phyloP scores from a whole-genome alignment of 2,888 invertebrate genomes.

The Calameuta pallipes region DNA sequence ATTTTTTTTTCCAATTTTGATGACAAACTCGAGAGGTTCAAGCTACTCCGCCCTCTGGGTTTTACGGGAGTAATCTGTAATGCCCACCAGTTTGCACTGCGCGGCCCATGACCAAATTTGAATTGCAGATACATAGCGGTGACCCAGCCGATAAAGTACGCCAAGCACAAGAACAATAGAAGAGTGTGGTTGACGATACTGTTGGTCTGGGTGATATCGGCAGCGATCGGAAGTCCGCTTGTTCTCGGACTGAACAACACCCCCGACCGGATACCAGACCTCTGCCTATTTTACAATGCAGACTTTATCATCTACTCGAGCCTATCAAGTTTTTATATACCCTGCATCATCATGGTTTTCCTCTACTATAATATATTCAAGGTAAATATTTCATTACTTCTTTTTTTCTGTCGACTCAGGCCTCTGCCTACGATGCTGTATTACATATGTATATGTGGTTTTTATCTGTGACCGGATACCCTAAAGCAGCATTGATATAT shows the following conservation, averaged over 20 bases:
- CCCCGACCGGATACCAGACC: conserved; percentile 82
- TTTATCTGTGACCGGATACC: not conserved
- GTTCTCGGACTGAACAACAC: conserved; percentile 96
- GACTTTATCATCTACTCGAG: conserved; percentile 99
- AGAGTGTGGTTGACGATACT: conserved; percentile 95
- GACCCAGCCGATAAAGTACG: conserved; percentile 98
- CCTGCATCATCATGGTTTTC: conserved; percentile 98
- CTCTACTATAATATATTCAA: conserved; percentile 98
- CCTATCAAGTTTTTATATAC: conserved; percentile 98
- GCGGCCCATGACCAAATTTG: conserved; percentile 37
- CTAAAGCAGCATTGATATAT: not conserved
- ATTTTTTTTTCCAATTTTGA: not conserved
- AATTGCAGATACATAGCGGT: conserved; percentile 95
- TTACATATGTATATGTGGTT: not conserved
- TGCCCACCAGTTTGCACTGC: conserved; percentile 22
- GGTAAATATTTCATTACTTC: conserved; percentile 70
- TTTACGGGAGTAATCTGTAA: conserved; percentile 21
- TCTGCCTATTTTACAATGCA: conserved; percentile 97
- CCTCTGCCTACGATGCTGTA: not conserved
- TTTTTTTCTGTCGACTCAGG: not conserved
- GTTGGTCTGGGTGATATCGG: conserved; percentile 95
- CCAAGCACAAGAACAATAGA: conserved; percentile 96
- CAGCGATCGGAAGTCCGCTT: conserved; percentile 95
- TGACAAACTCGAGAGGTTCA: not conserved
- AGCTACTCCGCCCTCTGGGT: conserved; percentile 6